These are phyloP conservation scores for Bembecia ichneumoniformis DNA, from an alignment of 2,888 invertebrate genomes.

Conservation along the genomic window DNA sequence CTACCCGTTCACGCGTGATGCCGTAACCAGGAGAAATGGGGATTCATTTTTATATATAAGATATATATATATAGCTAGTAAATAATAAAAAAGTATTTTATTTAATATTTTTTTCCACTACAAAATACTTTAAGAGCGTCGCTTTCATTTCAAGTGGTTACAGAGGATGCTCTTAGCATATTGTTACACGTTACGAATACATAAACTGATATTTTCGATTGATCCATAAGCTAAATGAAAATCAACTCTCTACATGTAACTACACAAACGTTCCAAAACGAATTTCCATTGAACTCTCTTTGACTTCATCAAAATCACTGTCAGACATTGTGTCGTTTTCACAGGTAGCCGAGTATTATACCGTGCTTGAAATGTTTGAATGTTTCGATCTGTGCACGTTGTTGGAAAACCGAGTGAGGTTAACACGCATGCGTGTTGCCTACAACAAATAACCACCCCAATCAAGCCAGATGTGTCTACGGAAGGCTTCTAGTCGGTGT, in stretches of 20 bases:
- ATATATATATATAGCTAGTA: too few relatives aligned
- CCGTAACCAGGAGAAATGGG: too few relatives aligned
- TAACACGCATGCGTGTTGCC: constrained; percentile 13
- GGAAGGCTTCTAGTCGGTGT: background rate
- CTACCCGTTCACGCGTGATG: too few relatives aligned
- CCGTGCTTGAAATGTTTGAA: background rate
- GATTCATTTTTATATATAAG: too few relatives aligned
- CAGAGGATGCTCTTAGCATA: background rate
- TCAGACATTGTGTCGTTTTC: background rate
- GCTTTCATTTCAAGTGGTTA: background rate
- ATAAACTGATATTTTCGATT: background rate
- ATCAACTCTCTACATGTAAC: background rate
- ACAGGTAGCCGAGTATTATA: background rate
- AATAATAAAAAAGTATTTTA: too few relatives aligned
- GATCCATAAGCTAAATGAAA: background rate
- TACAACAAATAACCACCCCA: constrained; percentile 13
- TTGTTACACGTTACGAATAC: background rate
- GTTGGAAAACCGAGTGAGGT: constrained; percentile 6
- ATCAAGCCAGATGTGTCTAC: constrained; percentile 4
- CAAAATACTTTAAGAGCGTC: background rate
- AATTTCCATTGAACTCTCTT: background rate
- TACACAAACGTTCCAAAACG: background rate
- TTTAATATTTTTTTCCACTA: too few relatives aligned
- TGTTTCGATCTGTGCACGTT: constrained; percentile 8
- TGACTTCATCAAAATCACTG: background rate